Percentiles rank a stretch among this genome's conserved stretches.
Evolutionary conservation across 2,797 vertebrate species (phyloP).

Genomic region (Streptopelia turtur): DNA sequence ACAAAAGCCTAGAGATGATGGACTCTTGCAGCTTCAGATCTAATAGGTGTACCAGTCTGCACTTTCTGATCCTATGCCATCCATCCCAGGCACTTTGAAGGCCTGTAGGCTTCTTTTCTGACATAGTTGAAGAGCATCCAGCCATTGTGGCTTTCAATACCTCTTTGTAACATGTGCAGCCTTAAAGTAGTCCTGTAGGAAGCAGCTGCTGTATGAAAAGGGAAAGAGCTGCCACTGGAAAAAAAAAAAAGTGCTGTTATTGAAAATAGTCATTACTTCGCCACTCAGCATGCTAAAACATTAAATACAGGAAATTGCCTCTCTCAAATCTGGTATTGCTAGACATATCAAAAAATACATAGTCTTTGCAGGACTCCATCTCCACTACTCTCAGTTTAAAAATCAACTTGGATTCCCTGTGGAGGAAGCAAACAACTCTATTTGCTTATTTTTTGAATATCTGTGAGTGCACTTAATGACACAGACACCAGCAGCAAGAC

Average conservation of each 20-base stretch:
- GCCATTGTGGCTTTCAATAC: conserved; percentile 32
- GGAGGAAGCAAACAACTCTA: conserved; percentile 13
- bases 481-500: background rate
- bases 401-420: conserved; percentile 19
- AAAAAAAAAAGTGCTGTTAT: background rate
- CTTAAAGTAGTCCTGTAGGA: conserved; percentile 13
- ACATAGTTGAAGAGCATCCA: conserved; percentile 33
- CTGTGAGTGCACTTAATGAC: background rate
- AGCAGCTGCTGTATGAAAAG: conserved; percentile 63
- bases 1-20: background rate
- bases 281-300: conserved; percentile 12
- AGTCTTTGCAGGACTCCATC: conserved; percentile 35
- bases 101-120: background rate
- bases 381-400: conserved; percentile 55
- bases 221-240: conserved; percentile 26
- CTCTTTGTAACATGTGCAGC: conserved; percentile 39
- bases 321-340: conserved; percentile 37
- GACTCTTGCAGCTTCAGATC: background rate
- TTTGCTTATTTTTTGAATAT: conserved; percentile 64
- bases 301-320: conserved; percentile 49
- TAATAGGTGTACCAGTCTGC: background rate
- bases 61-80: conserved; percentile 24
- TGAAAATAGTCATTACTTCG: conserved; percentile 46
- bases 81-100: background rate
- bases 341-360: conserved; percentile 50